These are phyloP conservation scores for Tachina grossa DNA, from an alignment of 2,888 invertebrate genomes.

Conservation along the genomic window DNA sequence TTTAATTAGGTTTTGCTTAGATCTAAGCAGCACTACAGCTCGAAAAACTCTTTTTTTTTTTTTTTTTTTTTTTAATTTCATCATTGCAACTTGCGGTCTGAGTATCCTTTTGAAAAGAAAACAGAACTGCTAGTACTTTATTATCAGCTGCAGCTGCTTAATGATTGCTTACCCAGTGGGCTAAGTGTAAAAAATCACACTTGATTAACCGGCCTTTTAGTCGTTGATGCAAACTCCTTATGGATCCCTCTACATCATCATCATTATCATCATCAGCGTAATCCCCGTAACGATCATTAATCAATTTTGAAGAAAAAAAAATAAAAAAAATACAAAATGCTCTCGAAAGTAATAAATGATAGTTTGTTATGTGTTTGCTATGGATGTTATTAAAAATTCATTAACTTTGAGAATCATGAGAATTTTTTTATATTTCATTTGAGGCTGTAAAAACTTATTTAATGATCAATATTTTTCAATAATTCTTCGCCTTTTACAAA, in stretches of 20 bases:
- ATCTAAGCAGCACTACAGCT: constrained; percentile 48
- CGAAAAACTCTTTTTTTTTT: constrained; percentile 7
- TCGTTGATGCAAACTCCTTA: constrained; percentile 9
- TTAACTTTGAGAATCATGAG: constrained; percentile 46
- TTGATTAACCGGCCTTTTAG: constrained; percentile 48
- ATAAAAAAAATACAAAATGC: constrained; percentile 29
- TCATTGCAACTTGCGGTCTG: constrained; percentile 42
- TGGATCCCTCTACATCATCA: background rate
- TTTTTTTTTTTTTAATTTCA: background rate
- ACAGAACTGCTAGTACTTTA: constrained; percentile 34
- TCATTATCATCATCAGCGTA: constrained; percentile 27
- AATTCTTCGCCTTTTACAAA: constrained; percentile 18
- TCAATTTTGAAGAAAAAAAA: constrained; percentile 60
- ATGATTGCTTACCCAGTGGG: constrained; percentile 57
- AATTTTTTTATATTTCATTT: constrained; percentile 19
- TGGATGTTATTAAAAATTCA: constrained; percentile 66
- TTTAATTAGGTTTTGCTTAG: constrained; percentile 63
- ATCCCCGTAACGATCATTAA: constrained; percentile 64
- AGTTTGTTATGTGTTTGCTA: constrained; percentile 56
- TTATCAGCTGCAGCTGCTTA: constrained; percentile 58
- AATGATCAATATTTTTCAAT: constrained; percentile 33
- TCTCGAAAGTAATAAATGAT: constrained; percentile 61
- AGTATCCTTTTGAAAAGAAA: constrained; percentile 46
- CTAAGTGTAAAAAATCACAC: constrained; percentile 68
- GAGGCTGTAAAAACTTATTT: constrained; percentile 7